Evolutionary conservation across 2,113 vertebrate species (phyloP).

Genomic region (Xyliphius kryptos): DNA sequence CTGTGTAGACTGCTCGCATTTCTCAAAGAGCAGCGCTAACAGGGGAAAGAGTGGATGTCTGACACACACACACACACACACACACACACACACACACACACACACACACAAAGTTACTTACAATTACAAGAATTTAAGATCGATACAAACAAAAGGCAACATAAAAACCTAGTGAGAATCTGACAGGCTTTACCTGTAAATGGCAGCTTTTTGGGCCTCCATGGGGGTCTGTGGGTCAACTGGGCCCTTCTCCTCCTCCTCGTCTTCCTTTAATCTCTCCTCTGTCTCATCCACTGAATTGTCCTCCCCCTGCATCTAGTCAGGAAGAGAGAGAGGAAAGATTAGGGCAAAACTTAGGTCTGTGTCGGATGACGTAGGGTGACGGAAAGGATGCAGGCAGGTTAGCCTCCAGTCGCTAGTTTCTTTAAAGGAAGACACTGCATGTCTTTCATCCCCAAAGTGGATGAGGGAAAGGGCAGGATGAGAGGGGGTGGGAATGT

Average conservation of each 20-base stretch:
- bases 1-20: constrained; percentile 93
- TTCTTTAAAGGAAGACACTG: constrained; percentile 16
- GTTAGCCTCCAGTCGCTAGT: constrained; percentile 17
- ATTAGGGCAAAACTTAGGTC: constrained; percentile 11
- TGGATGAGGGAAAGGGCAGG: constrained; percentile 1
- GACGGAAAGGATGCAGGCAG: constrained; percentile 18
- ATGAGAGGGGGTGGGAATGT: background rate
- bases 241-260: constrained; percentile 22
- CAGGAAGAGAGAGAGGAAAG: background rate
- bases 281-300: constrained; percentile 12
- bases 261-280: constrained; percentile 3
- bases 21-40: constrained; percentile 91
- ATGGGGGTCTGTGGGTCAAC: constrained; percentile 35
- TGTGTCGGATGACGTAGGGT: constrained; percentile 33
- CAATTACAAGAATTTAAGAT: background rate
- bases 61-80: constrained; percentile 30
- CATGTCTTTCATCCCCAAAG: constrained; percentile 21
- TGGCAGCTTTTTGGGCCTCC: constrained; percentile 36
- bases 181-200: constrained; percentile 24
- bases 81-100: constrained; percentile 15
- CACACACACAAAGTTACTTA: background rate
- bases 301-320: constrained; percentile 22
- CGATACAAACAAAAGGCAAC: background rate
- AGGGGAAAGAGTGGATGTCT: constrained; percentile 93
- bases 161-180: no score